These are phyloP conservation scores for Labia minor DNA, from an alignment of 2,888 invertebrate genomes.

Conservation along the genomic window DNA sequence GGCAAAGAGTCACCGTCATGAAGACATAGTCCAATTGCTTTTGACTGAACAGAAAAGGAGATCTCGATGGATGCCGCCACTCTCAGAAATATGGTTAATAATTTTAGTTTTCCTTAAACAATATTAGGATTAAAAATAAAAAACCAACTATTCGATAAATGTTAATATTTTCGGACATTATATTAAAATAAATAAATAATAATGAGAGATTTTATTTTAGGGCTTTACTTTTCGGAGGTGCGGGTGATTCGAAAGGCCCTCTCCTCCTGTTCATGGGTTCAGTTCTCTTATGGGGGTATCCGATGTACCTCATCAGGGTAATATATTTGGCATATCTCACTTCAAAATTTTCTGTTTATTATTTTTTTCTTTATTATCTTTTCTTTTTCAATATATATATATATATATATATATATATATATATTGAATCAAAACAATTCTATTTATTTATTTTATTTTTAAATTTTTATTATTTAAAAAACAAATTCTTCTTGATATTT, in stretches of 20 bases:
- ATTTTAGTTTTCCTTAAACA: too few relatives aligned
- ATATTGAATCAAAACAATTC: too few relatives aligned
- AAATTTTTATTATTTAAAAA: too few relatives aligned
- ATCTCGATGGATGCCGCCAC: slow-evolving; percentile 76
- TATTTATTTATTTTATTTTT: too few relatives aligned
- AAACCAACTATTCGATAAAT: too few relatives aligned
- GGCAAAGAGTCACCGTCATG: slow-evolving; percentile 78
- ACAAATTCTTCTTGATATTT: too few relatives aligned
- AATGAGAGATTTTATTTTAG: slow-evolving; percentile 33
- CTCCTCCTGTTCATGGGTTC: slow-evolving; percentile 74
- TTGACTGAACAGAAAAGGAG: slow-evolving; percentile 68
- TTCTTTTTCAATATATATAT: too few relatives aligned
- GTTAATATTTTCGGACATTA: too few relatives aligned
- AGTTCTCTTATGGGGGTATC: slow-evolving; percentile 82
- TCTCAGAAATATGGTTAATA: slow-evolving; percentile 66
- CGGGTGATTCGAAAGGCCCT: slow-evolving; percentile 83
- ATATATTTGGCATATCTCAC: slow-evolving; percentile 30
- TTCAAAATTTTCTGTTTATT: neutral
- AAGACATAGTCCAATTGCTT: slow-evolving; percentile 69
- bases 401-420: too few relatives aligned
- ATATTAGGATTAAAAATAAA: slow-evolving; percentile 13
- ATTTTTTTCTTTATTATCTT: too few relatives aligned
- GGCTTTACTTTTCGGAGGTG: slow-evolving; percentile 80
- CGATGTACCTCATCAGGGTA: slow-evolving; percentile 81
- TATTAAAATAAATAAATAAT: too few relatives aligned